phyloP scores from a whole-genome alignment of 1,140 invertebrate species.

The Zaprionus vittiger region DNA sequence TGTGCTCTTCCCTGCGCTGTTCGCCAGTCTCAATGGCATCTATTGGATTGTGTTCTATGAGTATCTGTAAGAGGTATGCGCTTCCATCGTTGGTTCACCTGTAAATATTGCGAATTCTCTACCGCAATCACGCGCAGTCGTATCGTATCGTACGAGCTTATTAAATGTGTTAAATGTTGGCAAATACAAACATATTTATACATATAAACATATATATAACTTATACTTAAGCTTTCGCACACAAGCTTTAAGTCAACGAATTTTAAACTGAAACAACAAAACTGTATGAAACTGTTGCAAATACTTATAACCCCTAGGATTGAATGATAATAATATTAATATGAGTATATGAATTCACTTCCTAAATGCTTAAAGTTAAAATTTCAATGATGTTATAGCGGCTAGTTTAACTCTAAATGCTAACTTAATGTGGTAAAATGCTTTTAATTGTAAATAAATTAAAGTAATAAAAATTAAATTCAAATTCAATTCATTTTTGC shows the following conservation, averaged over 20 bases:
- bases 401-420: constrained; percentile 58
- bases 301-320: constrained; percentile 26
- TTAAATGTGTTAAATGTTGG: constrained; percentile 75
- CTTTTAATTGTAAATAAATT: constrained; percentile 82
- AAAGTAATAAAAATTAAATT: constrained; percentile 35
- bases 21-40: constrained; percentile 92
- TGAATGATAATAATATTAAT: constrained; percentile 42
- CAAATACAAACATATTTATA: constrained; percentile 44
- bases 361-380: constrained; percentile 69
- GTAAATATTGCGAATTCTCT: constrained; percentile 59
- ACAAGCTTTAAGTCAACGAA: constrained; percentile 71
- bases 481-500: not conserved
- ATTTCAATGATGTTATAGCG: constrained; percentile 54
- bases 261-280: constrained; percentile 57
- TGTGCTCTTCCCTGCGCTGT: constrained; percentile 94
- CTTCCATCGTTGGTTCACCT: constrained; percentile 18
- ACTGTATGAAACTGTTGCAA: constrained; percentile 13
- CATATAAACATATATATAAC: constrained; percentile 40
- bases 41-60: constrained; percentile 96
- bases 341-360: constrained; percentile 64
- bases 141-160: constrained; percentile 31
- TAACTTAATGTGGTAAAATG: constrained; percentile 75
- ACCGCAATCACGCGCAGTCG: constrained; percentile 21
- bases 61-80: constrained; percentile 87
- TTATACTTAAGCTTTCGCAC: constrained; percentile 56